Evolutionary conservation across 2,888 invertebrate genomes (phyloP), one percentile per base, ranked within the genome.

Genomic region (Protula sp.): DNA sequence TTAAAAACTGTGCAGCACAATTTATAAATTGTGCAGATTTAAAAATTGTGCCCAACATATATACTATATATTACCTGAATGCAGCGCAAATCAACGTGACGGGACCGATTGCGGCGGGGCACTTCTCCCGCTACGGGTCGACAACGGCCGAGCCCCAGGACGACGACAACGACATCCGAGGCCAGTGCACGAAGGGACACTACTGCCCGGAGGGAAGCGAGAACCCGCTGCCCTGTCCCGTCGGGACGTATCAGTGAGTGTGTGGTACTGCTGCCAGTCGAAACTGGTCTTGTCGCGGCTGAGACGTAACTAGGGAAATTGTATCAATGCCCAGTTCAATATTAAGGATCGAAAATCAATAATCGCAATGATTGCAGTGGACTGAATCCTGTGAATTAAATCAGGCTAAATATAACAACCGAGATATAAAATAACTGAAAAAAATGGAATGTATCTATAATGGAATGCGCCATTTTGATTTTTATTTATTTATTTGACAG

Each of bases 131-230:
- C n/a, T 59, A 56, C 3, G 70, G 69, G 1, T 67, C 72, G 1
- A 71, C 70, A 0, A 69, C 67, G 0, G 55, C 64, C 1, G 68
- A 69, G 4, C 77, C 78, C 1, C 64, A 64, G 19, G 67, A 73
- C 3, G 73, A 73, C 14, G 73, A 76, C 57, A 70, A 67, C 47
- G 52, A 60, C 0, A 56, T 69, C 30, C 63, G 58, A n/a, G 78
- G 78, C 1, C 62, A 72, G 14, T 79, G 78, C 67, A 73, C 73
- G 0, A 72, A 72, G 54, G 78, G 78, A 1, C 71, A 64, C 63
- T 78, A 76, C 58, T 78, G 78, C 62, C 73, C 71, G 2, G 67
- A 67, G 55, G 74, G 70, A 9, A 70, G 72, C 26, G 56, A 64
- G 14, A 58, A 62, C 5, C 74, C 74, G 4, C 67, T 56, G 5